phyloP scores from a whole-genome alignment of 2,113 vertebrate genomes.

The Actenoides hombroni region DNA sequence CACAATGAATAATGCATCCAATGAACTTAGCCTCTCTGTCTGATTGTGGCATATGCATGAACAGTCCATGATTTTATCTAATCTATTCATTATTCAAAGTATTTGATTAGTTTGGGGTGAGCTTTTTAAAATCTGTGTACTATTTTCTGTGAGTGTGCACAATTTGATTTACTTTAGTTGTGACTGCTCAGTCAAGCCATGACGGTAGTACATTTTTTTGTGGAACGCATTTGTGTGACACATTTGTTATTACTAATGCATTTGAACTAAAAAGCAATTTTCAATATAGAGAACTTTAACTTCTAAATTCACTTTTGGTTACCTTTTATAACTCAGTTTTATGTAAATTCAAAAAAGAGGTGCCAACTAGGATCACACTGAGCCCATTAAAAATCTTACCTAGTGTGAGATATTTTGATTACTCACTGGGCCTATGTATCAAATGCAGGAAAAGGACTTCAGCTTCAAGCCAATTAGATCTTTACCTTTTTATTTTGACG shows the following conservation, averaged over 20 bases:
- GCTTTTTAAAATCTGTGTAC: not conserved
- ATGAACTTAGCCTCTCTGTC: conserved; percentile 10
- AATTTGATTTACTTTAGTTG: not conserved
- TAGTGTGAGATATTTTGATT: not conserved
- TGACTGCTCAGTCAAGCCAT: not conserved
- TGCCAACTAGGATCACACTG: not conserved
- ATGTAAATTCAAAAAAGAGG: not conserved
- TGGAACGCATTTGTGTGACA: not conserved
- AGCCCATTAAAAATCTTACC: not conserved
- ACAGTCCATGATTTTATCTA: conserved; percentile 35
- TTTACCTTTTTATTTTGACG: not conserved
- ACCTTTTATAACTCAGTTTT: not conserved
- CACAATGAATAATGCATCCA: conserved; percentile 62
- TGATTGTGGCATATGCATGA: conserved; percentile 8
- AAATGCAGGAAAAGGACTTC: not conserved
- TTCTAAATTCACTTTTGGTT: not conserved
- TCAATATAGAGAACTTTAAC: not conserved
- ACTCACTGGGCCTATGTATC: not conserved
- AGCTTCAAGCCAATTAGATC: not conserved
- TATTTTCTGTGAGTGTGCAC: not conserved
- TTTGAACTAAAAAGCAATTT: not conserved
- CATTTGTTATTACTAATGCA: not conserved
- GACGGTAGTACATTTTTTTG: not conserved
- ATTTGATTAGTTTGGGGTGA: conserved; percentile 48
- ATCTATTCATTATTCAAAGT: conserved; percentile 43